Evolutionary conservation across 2,888 invertebrate genomes (phyloP).

Genomic region (Agrilus cyanescens): DNA sequence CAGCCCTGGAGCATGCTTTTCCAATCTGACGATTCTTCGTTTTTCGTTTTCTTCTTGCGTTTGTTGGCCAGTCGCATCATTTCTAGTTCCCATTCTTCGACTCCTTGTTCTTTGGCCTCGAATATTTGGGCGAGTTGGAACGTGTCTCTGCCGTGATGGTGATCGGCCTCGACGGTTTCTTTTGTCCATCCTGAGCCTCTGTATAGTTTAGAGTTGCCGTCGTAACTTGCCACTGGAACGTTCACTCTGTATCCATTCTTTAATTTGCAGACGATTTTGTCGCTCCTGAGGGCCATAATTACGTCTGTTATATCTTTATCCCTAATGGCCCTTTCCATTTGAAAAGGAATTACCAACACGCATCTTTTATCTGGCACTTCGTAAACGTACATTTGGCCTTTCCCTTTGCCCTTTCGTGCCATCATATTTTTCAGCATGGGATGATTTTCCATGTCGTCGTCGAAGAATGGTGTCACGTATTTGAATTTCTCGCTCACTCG

Average conservation of each 20-base stretch:
- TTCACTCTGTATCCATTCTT: conserved; percentile 58
- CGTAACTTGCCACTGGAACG: conserved; percentile 40
- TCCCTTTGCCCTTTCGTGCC: conserved; percentile 41
- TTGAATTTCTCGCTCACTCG: conserved; percentile 23
- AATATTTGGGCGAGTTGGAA: conserved; percentile 52
- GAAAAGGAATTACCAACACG: conserved; percentile 57
- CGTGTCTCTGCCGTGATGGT: conserved; percentile 32
- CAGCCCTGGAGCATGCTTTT: conserved; percentile 44
- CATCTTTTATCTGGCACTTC: conserved; percentile 59
- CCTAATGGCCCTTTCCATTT: conserved; percentile 61
- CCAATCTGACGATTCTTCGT: conserved; percentile 28
- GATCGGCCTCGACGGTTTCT: conserved; percentile 35
- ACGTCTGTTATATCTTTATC: conserved; percentile 66
- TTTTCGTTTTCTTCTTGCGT: conserved; percentile 29
- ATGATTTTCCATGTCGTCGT: conserved; percentile 31
- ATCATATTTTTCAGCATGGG: conserved; percentile 33
- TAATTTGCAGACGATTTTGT: conserved; percentile 57
- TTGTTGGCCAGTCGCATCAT: conserved; percentile 32
- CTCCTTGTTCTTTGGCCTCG: conserved; percentile 31
- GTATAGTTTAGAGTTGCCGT: conserved; percentile 24
- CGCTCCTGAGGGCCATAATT: conserved; percentile 62
- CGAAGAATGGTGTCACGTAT: conserved; percentile 30
- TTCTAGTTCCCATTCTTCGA: conserved; percentile 33
- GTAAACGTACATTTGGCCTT: conserved; percentile 53
- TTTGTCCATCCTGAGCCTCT: conserved; percentile 39